Conservation (phyloP, 2,113 vertebrate genomes). For the Pluvialis apricaria region DNA sequence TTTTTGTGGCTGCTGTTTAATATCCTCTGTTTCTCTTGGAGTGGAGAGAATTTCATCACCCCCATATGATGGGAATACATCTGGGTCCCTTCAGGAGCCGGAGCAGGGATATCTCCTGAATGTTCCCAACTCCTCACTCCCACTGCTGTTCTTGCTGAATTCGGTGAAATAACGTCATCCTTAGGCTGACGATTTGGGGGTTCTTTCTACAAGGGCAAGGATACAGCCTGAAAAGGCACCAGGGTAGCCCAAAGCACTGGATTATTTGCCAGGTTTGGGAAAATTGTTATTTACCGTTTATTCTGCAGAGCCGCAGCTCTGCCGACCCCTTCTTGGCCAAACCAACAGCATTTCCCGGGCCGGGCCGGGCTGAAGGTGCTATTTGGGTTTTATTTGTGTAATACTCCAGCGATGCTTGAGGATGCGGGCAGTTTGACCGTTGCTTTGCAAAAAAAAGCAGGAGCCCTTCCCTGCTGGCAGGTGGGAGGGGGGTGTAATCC, state of each 20-base stretch:
- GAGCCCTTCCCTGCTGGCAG: not conserved
- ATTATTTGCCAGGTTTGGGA: not conserved
- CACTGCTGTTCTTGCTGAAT: not conserved
- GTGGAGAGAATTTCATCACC: not conserved
- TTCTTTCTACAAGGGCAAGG: not conserved
- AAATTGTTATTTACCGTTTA: not conserved
- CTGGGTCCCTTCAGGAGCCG: not conserved
- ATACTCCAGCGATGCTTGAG: not conserved
- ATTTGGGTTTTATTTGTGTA: not conserved
- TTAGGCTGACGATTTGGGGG: not conserved
- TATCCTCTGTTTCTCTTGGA: not conserved
- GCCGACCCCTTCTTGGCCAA: not conserved
- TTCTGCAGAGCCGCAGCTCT: not conserved
- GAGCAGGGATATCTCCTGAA: not conserved
- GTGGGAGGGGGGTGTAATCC: not conserved
- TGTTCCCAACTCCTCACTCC: not conserved
- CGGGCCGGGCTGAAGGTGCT: not conserved
- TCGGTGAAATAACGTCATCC: not conserved
- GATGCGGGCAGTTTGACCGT: not conserved
- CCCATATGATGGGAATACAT: not conserved
- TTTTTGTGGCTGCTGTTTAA: slow-evolving; percentile 35
- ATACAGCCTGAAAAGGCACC: not conserved
- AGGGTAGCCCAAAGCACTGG: not conserved
- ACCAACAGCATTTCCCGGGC: not conserved
- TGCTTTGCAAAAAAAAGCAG: not conserved